Evolutionary conservation across 2,797 vertebrate genomes (phyloP), one percentile per base, ranked within the genome.

Genomic region (Chaunax sp.): DNA sequence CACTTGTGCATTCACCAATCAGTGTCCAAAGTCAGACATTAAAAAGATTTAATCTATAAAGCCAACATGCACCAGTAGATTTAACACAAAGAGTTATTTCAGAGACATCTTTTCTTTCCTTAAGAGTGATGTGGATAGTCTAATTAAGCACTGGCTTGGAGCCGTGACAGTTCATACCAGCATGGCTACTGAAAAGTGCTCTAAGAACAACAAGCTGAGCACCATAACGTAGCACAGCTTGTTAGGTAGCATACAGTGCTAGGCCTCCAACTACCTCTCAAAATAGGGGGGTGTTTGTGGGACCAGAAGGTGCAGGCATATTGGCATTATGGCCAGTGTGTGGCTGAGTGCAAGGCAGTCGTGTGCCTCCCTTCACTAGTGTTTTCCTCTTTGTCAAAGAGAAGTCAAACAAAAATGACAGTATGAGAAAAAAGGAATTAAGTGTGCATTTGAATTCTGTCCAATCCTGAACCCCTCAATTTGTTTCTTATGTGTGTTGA

Each of bases 261-360:
- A 30, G 18, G 33, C 15, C 28, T 44, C 40, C 40, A 72, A 3
- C 43, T 64, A 63, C 30, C 30, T 56, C 40, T 60, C 20, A 13
- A 28, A 69, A 25, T 46, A 43, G 68, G 62, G 76, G 40, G 65
- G 56, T 49, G 16, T 4, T 14, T 44, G 33, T 5, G 28, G 28
- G 28, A 72, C 83, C 87, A 84, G 78, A 85, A 82, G 69, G 81
- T 23, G 59, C 71, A 54, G 73, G 37, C 72, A 38, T 47, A 56
- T 5, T 12, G 28, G 28, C 9, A 12, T 37, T 8, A 68, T 23
- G 77, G 49, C 68, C 49, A 87, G 77, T 58, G 75, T 85, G 80
- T 87, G 89, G 89, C 85, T 53, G 58, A 84, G 81, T 69, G 46
- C 54, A 69, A 86, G 84, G 82, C 69, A 70, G 78, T 18, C 64